Evolutionary conservation across 2,113 vertebrate genomes (phyloP).

Genomic region (Atractosteus spatula): DNA sequence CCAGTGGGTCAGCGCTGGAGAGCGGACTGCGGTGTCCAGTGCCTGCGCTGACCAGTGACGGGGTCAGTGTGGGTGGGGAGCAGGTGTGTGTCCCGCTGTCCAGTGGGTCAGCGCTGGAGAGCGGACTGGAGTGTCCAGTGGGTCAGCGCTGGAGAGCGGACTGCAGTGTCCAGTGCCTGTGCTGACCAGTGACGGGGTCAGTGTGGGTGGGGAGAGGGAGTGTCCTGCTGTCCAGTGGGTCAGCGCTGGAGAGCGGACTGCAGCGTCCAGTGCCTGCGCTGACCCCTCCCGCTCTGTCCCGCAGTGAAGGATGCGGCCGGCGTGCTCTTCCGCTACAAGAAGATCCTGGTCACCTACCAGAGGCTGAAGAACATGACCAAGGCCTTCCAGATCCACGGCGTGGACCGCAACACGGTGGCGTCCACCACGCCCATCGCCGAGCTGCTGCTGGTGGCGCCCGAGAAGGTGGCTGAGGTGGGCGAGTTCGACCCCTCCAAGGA

Average conservation of each 20-base stretch:
- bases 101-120: neutral
- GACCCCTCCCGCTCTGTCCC: constrained; percentile 2
- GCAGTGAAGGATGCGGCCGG: constrained; percentile 86
- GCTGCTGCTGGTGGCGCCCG: constrained; percentile 81
- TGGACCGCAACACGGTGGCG: constrained; percentile 86
- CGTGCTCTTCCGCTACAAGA: constrained; percentile 86
- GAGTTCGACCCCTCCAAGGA: constrained; percentile 86
- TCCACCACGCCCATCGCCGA: constrained; percentile 87
- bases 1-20: neutral
- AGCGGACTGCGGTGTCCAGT: too few relatives aligned
- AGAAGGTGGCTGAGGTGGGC: constrained; percentile 82
- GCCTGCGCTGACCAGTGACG: too few relatives aligned
- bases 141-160: neutral
- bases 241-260: neutral
- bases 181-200: too few relatives aligned
- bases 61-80: too few relatives aligned
- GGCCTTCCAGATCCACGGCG: constrained; percentile 83
- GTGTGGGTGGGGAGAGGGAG: neutral
- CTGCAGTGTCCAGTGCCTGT: neutral
- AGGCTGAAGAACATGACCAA: constrained; percentile 86
- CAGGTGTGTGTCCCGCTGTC: too few relatives aligned
- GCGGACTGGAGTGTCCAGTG: neutral
- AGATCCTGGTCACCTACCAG: constrained; percentile 86
- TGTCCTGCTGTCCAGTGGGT: neutral
- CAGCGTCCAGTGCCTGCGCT: too few relatives aligned